phyloP scores from a whole-genome alignment of 1,140 invertebrate genomes.

The Mactra quadrangularis region DNA sequence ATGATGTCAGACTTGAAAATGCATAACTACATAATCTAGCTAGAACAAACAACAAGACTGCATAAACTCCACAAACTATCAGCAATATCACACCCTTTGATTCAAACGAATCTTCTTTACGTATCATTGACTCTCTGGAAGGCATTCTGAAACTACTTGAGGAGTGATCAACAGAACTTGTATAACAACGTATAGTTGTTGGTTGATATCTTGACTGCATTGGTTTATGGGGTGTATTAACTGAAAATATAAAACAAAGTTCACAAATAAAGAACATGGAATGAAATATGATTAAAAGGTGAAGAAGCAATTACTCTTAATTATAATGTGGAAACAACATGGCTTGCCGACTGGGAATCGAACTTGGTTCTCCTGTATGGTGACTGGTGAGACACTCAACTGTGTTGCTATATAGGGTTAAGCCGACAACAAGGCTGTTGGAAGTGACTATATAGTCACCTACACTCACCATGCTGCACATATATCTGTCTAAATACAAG shows the following conservation, averaged over 20 bases:
- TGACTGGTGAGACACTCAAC: no score
- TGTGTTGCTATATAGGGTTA: no score
- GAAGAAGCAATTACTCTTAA: no score
- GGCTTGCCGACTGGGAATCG: no score
- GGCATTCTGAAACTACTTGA: neutral
- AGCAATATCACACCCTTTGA: constrained; percentile 23
- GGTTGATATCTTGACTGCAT: neutral
- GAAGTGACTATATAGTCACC: no score
- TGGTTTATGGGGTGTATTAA: neutral
- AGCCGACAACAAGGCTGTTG: no score
- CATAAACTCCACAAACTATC: constrained; percentile 42
- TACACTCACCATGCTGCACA: no score
- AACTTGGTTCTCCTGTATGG: no score
- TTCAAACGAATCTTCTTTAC: constrained; percentile 20
- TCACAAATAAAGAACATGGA: no score
- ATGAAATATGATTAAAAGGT: no score
- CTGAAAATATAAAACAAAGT: neutral
- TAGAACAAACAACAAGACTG: constrained; percentile 33
- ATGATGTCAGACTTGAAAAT: neutral
- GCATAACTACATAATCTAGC: constrained; percentile 14
- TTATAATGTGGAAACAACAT: no score
- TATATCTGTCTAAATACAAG: no score
- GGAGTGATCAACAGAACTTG: neutral
- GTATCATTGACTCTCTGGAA: neutral
- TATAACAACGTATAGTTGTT: neutral